A percentile compares a stretch with the other conserved stretches of the same genome.
These are phyloP conservation scores for Volucella inanis DNA, from an alignment of 2,888 invertebrate species.

Conservation along the genomic window DNA sequence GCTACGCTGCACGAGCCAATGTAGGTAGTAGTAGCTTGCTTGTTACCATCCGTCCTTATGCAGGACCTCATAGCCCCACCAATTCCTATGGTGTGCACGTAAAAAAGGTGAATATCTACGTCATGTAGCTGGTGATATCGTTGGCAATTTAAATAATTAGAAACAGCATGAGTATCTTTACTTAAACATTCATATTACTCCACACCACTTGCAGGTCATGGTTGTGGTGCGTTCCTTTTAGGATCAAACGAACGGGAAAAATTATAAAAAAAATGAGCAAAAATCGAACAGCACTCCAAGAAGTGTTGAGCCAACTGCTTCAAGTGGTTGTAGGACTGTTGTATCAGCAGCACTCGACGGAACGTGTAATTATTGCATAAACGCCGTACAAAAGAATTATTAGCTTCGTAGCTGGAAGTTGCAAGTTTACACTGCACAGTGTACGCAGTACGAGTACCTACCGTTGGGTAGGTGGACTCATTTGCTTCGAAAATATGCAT, in stretches of 20 bases:
- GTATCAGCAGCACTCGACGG: conserved; percentile 66
- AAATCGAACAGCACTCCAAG: conserved; percentile 58
- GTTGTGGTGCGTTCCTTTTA: not conserved
- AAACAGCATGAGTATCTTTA: conserved; percentile 64
- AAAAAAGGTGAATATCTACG: conserved; percentile 43
- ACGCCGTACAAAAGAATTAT: conserved; percentile 73
- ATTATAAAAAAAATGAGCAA: conserved; percentile 49
- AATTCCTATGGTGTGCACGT: conserved; percentile 3
- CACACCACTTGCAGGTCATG: conserved; percentile 32
- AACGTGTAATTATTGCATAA: conserved; percentile 75
- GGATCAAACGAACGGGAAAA: too few relatives aligned
- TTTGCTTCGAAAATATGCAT: conserved; percentile 72
- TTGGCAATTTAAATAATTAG: conserved; percentile 74
- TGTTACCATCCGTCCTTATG: conserved; percentile 53
- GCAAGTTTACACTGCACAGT: conserved; percentile 25
- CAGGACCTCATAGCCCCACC: conserved; percentile 25
- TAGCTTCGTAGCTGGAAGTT: conserved; percentile 50
- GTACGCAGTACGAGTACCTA: conserved; percentile 2
- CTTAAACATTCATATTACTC: conserved; percentile 16
- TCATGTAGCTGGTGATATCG: conserved; percentile 71
- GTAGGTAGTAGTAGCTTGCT: conserved; percentile 3
- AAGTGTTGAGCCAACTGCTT: conserved; percentile 67
- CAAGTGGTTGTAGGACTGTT: conserved; percentile 57
- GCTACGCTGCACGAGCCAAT: conserved; percentile 31
- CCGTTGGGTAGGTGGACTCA: conserved; percentile 70